A percentile compares a stretch with the other conserved stretches of the same genome.
phyloP scores from a whole-genome alignment of 2,797 vertebrate species.

The Cossypha heuglini region DNA sequence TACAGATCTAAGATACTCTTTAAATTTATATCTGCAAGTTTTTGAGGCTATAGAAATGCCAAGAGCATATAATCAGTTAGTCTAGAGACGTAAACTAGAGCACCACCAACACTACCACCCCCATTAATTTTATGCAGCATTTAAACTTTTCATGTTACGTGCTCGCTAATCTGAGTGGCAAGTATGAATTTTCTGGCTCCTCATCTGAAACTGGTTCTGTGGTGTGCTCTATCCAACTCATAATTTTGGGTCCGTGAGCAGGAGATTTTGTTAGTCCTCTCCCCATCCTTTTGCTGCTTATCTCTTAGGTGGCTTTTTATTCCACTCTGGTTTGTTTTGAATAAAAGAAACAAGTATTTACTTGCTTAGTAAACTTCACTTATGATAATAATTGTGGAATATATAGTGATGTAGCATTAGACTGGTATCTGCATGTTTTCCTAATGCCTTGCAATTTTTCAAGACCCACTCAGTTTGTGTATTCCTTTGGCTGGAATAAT shows the following conservation, averaged over 20 bases:
- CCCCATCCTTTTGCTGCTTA: neutral
- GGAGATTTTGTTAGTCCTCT: neutral
- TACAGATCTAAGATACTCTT: neutral
- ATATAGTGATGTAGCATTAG: neutral
- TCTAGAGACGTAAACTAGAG: neutral
- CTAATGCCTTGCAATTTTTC: neutral
- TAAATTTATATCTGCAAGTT: slow-evolving; percentile 13
- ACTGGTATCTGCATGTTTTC: neutral
- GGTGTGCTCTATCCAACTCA: neutral
- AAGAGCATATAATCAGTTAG: neutral
- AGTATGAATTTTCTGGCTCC: neutral
- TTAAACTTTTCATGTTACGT: neutral
- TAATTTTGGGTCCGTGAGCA: neutral
- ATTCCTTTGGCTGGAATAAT: neutral
- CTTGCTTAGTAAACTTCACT: neutral
- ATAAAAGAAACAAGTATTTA: neutral
- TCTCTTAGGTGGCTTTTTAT: neutral
- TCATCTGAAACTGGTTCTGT: neutral
- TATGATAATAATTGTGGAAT: neutral
- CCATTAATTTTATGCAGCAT: neutral
- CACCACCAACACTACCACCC: neutral
- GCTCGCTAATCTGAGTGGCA: neutral
- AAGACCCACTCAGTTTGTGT: neutral
- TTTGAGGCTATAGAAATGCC: neutral
- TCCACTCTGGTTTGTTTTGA: neutral